These are phyloP conservation scores for Nothocercus julius DNA, from an alignment of 2,113 vertebrate species.

Conservation along the genomic window DNA sequence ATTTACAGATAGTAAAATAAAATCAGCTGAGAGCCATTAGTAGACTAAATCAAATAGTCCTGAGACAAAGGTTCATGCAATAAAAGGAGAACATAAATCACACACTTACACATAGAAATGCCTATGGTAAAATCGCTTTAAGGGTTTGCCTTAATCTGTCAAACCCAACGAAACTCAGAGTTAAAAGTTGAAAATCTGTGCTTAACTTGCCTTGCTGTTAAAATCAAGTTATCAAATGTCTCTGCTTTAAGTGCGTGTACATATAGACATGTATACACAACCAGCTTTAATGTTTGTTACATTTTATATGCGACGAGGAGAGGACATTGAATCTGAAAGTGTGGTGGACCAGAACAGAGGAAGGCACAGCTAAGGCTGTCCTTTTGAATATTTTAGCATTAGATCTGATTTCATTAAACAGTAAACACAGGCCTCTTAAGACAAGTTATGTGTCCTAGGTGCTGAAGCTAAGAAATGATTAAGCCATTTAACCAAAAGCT, in stretches of 20 bases:
- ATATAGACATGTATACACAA: background rate
- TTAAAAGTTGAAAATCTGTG: background rate
- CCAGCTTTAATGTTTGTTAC: background rate
- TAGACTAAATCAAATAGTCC: constrained; percentile 12
- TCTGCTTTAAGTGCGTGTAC: rapidly evolving
- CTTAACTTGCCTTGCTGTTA: background rate
- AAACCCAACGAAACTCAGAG: constrained; percentile 5
- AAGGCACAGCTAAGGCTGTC: background rate
- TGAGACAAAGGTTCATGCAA: constrained; percentile 36
- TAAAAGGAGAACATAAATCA: constrained; percentile 50
- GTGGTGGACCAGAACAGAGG: background rate
- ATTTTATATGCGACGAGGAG: background rate
- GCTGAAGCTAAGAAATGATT: background rate
- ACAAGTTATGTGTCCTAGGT: background rate
- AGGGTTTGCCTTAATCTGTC: constrained; percentile 53
- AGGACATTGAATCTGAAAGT: background rate
- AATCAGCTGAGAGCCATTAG: constrained; percentile 42
- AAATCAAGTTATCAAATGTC: background rate
- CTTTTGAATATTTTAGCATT: background rate
- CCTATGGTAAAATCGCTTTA: background rate
- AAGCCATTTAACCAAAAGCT: background rate
- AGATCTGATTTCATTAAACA: background rate
- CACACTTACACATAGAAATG: background rate
- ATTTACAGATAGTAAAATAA: constrained; percentile 60
- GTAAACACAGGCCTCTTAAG: background rate